Evolutionary conservation across 2,888 invertebrate genomes (phyloP), one percentile per base, ranked within the genome.

Genomic region (Lathronympha strigana): DNA sequence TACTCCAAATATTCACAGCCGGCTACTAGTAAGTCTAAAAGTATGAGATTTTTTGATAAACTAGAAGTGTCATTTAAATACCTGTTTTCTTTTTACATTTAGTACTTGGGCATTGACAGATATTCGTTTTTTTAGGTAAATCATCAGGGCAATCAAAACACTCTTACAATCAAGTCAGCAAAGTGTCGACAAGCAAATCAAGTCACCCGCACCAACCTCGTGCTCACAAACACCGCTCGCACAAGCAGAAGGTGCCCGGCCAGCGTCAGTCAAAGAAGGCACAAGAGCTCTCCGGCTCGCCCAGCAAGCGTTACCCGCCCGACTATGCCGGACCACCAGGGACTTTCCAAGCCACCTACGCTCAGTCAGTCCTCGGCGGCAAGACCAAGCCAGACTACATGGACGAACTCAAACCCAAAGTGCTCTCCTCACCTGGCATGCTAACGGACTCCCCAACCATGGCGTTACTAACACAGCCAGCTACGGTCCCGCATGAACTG

Each of bases 91-190:
- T n/a, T n/a, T n/a, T n/a, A n/a, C 17, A 40, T 17, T 33, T 33
- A 11, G 17, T 17, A 40, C 2, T 40, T 13, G 13, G 11, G 13
- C 3, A 40, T 17, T 40, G 17, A 13, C 15, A 8, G 21, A 45
- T 2, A 45, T 21, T 9, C 9, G 50, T 66, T 64, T 58, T 36
- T 50, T 57, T 57, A 92, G 92, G 88, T 86, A 92, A 92, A 88
- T 76, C 86, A 68, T 87, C 87, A 64, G 83, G 89, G 62, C 92
- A 92, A 76, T 90, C 90, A 19, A 92, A 92, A 76, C 92, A 92
- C 75, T 91, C 92, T 60, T 92, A 92, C 73, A 92, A 91, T 71
- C 92, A 92, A 90, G 90, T 92, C 70, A 92, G 92, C 83, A 92
- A 92, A 87, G 89, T 91, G 58, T 90, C 92, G 61, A 90, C 90